Evolutionary conservation across 2,797 vertebrate species (phyloP).

Genomic region (Erithacus rubecula): DNA sequence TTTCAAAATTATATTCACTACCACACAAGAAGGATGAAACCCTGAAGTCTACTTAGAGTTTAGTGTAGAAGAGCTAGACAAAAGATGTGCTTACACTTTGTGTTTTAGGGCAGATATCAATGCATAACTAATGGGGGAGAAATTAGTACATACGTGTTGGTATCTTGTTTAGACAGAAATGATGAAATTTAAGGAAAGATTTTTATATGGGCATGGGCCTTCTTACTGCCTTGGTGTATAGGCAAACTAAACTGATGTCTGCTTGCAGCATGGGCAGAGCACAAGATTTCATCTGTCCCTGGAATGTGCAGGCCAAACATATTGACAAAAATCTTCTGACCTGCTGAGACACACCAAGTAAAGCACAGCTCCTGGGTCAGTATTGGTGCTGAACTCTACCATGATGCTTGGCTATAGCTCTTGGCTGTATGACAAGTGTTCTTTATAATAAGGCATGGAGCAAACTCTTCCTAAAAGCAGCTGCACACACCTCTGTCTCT

Average conservation of each 20-base stretch:
- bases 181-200: neutral
- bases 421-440: neutral
- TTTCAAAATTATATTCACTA: neutral
- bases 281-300: neutral
- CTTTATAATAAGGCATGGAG: neutral
- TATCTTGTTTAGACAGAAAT: neutral
- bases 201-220: neutral
- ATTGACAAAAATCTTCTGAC: neutral
- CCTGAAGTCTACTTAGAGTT: neutral
- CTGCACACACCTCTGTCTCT: neutral
- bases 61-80: neutral
- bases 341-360: neutral
- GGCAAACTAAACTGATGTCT: neutral
- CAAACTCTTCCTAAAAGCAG: neutral
- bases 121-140: neutral
- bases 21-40: neutral
- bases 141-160: neutral
- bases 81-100: neutral
- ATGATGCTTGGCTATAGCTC: neutral
- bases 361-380: neutral
- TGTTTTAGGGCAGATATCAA: neutral
- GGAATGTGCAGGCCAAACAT: rapidly evolving
- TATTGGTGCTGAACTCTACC: neutral
- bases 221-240: neutral
- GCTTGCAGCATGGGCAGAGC: neutral